phyloP scores from a whole-genome alignment of 1,140 invertebrate genomes.

The Diachasmimorpha longicaudata region DNA sequence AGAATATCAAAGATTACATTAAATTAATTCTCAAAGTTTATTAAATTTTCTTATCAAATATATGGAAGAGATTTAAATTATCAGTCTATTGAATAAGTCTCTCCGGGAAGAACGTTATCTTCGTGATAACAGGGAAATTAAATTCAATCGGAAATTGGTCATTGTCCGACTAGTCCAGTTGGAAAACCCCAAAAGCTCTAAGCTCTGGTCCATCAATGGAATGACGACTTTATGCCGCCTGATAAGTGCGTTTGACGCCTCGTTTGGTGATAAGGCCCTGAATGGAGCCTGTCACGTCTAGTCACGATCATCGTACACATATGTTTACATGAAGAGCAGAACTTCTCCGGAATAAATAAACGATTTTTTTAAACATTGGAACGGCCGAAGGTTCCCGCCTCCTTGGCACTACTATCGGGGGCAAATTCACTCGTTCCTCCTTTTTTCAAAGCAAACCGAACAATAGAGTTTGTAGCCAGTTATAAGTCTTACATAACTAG shows the following conservation, averaged over 20 bases:
- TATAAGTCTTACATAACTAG: not conserved
- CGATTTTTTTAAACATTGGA: not conserved
- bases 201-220: not conserved
- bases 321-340: not conserved
- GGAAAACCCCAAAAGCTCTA: not conserved
- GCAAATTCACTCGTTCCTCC: not conserved
- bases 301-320: conserved; percentile 1
- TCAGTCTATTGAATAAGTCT: too few relatives aligned
- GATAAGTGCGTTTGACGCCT: not conserved
- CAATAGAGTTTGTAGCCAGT: not conserved
- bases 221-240: not conserved
- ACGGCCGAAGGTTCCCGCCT: not conserved
- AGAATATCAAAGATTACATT: too few relatives aligned
- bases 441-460: not conserved
- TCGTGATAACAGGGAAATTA: too few relatives aligned
- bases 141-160: too few relatives aligned
- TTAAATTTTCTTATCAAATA: too few relatives aligned
- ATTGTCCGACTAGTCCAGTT: too few relatives aligned
- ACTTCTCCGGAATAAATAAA: not conserved
- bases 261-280: not conserved
- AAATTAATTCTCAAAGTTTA: too few relatives aligned
- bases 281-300: conserved; percentile 10
- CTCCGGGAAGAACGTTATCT: too few relatives aligned
- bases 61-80: too few relatives aligned
- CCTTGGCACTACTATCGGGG: not conserved